A percentile compares a stretch with the other conserved stretches of the same genome.
Conservation (phyloP, 2,113 vertebrate genomes). For the Nycticryphes semicollaris region DNA sequence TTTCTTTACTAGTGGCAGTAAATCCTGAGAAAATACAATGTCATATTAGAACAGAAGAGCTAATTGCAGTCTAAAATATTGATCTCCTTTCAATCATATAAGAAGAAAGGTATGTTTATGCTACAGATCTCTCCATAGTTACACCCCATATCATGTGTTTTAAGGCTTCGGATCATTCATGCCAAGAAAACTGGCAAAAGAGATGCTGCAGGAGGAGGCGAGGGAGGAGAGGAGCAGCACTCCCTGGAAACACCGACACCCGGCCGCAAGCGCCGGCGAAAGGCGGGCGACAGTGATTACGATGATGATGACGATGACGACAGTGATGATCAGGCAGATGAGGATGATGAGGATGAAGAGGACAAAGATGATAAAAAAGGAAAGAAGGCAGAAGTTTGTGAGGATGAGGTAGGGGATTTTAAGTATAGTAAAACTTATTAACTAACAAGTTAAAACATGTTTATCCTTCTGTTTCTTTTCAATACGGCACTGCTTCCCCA, state of each 20-base stretch:
- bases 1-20: background rate
- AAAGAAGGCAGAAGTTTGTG: slow-evolving; percentile 87
- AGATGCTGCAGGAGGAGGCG: slow-evolving; percentile 71
- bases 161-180: slow-evolving; percentile 88
- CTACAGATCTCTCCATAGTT: background rate
- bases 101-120: background rate
- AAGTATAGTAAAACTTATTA: background rate
- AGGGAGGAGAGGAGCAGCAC: slow-evolving; percentile 79
- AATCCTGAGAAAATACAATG: background rate
- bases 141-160: slow-evolving; percentile 14
- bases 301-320: slow-evolving; percentile 89
- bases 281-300: slow-evolving; percentile 87
- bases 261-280: slow-evolving; percentile 84
- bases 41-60: background rate
- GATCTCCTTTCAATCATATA: background rate
- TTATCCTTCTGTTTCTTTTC: background rate
- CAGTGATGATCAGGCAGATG: slow-evolving; percentile 90
- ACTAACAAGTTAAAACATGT: background rate
- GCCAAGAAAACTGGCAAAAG: slow-evolving; percentile 88
- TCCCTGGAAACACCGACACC: slow-evolving; percentile 70
- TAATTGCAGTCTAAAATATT: background rate
- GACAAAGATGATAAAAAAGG: slow-evolving; percentile 89
- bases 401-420: slow-evolving; percentile 85
- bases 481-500: background rate
- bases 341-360: slow-evolving; percentile 91